Base-by-base conservation (phyloP, 2,113 vertebrate genomes). In the Mesoclemmys tuberculata region DNA sequence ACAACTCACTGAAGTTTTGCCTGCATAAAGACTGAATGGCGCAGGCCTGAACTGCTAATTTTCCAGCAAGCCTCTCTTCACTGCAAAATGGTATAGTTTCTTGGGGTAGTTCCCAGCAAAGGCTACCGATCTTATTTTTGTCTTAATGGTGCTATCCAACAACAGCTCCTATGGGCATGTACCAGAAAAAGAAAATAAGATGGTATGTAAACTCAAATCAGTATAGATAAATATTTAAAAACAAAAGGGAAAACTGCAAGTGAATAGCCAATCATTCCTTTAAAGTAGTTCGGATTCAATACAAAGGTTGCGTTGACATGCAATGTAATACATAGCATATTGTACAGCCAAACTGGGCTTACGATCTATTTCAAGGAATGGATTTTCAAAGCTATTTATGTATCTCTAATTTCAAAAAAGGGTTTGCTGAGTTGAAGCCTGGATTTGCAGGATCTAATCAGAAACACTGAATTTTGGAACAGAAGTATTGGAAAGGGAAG, bases 261-360 rank as follows among this genome's bases (percentile, higher is more conserved):
- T 29, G 51, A 85, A 48, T 90, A 95, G 84, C 21, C 27, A 52
- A 64, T 88, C 26, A 80, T 19, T 83, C 83, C 90, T 54, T 86
- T 85, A 89, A 87, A 86, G n/a, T 3, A 77, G 10, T 77, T 96
- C 55, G 82, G 77, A 85, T 89, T 93, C 91, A 87, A 27, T 38
- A 26, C 74, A 71, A 85, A 93, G 41, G n/a, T 24, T 85, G 55
- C 89, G 82, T 6, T 90, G 77, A 55, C 84, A 82, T 5, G 52
- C 80, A 35, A 1, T 93, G 48, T 61, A 90, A 82, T 68, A 82
- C 2, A 46, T 16, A 51, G 80, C 1, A 12, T 14, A 78, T 13
- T 86, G 56, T 83, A 38, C n/a, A 81, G 31, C n/a, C 49, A 16
- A 24, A 19, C 68, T 81, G 44, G 4, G 38, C 80, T 83, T 71